phyloP scores from a whole-genome alignment of 1,140 invertebrate species.

The Drosophila guanche region DNA sequence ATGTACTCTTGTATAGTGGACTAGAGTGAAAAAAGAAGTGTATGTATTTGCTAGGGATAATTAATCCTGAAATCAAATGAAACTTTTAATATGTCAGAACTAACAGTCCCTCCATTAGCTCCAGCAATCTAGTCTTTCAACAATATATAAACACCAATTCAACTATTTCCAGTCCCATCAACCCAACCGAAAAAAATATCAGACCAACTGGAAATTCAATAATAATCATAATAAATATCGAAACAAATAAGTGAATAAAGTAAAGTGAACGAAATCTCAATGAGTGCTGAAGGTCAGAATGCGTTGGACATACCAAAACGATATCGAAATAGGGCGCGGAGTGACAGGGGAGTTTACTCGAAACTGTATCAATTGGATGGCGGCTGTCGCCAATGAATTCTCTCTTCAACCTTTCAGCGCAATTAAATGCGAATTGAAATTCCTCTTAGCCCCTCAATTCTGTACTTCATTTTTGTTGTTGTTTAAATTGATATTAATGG shows the following conservation, averaged over 20 bases:
- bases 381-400: constrained; percentile 70
- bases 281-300: constrained; percentile 80
- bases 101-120: too few relatives aligned
- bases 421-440: constrained; percentile 79
- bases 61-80: background rate
- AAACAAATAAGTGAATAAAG: constrained; percentile 44
- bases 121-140: background rate
- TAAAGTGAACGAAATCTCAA: constrained; percentile 63
- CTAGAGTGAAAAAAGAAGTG: background rate
- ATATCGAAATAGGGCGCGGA: constrained; percentile 51
- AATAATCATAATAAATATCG: constrained; percentile 71
- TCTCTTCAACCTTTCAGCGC: constrained; percentile 51
- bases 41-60: background rate
- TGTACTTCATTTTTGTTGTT: too few relatives aligned
- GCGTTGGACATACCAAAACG: constrained; percentile 67
- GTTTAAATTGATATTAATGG: constrained; percentile 60
- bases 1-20: too few relatives aligned
- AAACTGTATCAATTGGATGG: constrained; percentile 75
- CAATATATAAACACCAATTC: constrained; percentile 58
- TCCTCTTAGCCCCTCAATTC: constrained; percentile 30
- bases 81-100: too few relatives aligned
- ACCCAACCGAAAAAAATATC: constrained; percentile 22
- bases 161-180: constrained; percentile 29
- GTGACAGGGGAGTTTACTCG: constrained; percentile 31
- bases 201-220: constrained; percentile 63